Base-by-base conservation (phyloP, 2,797 vertebrate species). In the Pogoniulus pusillus region DNA sequence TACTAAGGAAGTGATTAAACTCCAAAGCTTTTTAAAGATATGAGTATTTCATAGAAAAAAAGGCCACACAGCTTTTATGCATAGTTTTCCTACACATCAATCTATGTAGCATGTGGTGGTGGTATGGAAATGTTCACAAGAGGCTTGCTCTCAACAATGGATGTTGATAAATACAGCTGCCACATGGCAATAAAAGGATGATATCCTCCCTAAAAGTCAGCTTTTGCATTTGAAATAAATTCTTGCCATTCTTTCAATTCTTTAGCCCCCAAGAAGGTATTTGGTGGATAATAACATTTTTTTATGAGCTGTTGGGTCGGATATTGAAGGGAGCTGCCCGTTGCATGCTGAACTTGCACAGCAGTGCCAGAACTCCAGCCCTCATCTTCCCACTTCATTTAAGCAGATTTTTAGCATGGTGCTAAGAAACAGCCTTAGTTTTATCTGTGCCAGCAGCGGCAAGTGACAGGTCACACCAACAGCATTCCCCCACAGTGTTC, bases 211-310 rank as follows among this genome's bases (percentile, higher is more conserved):
- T 2, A 82, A 92, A 86, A 85, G 14, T 6, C 70, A 41, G 71
- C 75, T 89, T 85, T n/a, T 27, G 4, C 64, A 90, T 87, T 88
- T 75, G 32, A 77, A 89, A 79, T 83, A 80, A 57, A 20, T 94
- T 79, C 34, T 81, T 87, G 71, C 58, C 39, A 77, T 95, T 96
- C n/a, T 92, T 96, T 62, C 95, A 57, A 71, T 94, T 94, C 79
- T 94, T 82, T 60, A 81, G 54, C 80, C n/a, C 69, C 72, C 78
- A 81, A 68, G 63, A 90, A 95, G 72, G n/a, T 84, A 93, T 96
- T 95, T 79, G 74, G 63, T 81, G 43, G 65, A 63, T 94, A 95
- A 79, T 76, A 95, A 90, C 20, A n/a, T 55, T 91, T 55, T 91
- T 94, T 82, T 70, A 74, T 84, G 72, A 91, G 63, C 39, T 66